Evolutionary conservation across 2,888 invertebrate species (phyloP).

Genomic region (Agriotes lineatus): DNA sequence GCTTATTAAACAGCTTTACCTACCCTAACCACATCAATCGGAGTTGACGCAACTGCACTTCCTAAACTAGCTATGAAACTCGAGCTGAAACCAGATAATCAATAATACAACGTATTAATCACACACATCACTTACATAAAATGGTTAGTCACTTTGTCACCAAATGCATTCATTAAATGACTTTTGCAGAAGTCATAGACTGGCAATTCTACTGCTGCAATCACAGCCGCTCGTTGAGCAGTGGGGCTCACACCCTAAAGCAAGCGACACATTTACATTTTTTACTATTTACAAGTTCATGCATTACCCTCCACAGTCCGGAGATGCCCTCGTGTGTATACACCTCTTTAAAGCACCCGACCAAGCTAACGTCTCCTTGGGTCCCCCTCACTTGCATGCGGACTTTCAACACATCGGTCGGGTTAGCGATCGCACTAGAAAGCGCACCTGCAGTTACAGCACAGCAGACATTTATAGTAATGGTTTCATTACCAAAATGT

Average conservation of each 20-base stretch:
- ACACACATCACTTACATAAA: slow-evolving; percentile 75
- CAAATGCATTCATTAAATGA: slow-evolving; percentile 76
- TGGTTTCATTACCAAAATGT: slow-evolving; percentile 69
- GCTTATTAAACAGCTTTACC: not conserved
- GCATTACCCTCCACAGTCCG: slow-evolving; percentile 86
- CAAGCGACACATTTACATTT: slow-evolving; percentile 37
- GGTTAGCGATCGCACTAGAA: slow-evolving; percentile 95
- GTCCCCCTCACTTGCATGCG: slow-evolving; percentile 88
- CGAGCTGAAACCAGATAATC: slow-evolving; percentile 73
- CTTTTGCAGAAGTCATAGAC: slow-evolving; percentile 93
- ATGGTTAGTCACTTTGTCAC: slow-evolving; percentile 88
- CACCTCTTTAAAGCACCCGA: slow-evolving; percentile 85
- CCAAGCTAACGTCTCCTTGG: slow-evolving; percentile 70
- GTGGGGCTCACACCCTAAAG: slow-evolving; percentile 90
- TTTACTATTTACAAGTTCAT: not conserved
- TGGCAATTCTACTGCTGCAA: slow-evolving; percentile 94
- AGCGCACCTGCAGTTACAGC: slow-evolving; percentile 89
- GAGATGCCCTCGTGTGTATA: slow-evolving; percentile 85
- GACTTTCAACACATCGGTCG: slow-evolving; percentile 96
- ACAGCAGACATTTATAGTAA: slow-evolving; percentile 82
- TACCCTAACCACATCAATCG: slow-evolving; percentile 93
- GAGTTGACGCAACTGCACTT: slow-evolving; percentile 93
- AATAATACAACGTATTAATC: slow-evolving; percentile 5
- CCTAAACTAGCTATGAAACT: slow-evolving; percentile 93
- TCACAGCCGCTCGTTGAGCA: slow-evolving; percentile 92